Evolutionary conservation across 2,797 vertebrate species (phyloP), one percentile per base, ranked within the genome.

Genomic region (Salarias fasciatus): DNA sequence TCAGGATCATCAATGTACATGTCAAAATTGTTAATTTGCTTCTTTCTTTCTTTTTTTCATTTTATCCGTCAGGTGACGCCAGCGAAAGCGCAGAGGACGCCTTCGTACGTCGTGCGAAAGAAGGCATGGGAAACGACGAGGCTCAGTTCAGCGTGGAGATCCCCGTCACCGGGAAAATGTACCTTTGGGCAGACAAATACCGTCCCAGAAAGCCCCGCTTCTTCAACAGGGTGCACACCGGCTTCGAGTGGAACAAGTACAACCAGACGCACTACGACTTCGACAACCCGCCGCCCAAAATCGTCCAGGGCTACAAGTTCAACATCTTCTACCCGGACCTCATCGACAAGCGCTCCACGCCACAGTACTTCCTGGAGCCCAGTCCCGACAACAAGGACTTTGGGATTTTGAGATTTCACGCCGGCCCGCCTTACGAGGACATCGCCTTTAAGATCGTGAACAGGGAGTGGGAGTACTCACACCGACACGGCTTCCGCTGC

Each of bases 181-280:
- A 99, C 78, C 92, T 99, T 48, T 99, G 97, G 98, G 97, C 97
- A 0, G 97, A 99, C 92, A 99, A 99, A 78, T 99, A 99, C 89
- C 94, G 97, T 6, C 98, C 97, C 0, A 94, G 98, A 76, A 99
- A 99, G 61, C 97, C 97, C 0, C 96, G 97, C 53, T 99, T 99
- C 91, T 99, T 99, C 91, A 99, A 99, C 91, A 93, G 97, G 0
- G 98, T 99, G 49, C 98, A 99, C 92, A 99, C 97, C 0, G 98
- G 98, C 79, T 99, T 99, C 0, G 97, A 99, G 89, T 99, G 98
- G 97, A 99, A 99, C 94, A 99, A 99, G 78, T 99, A 99, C 90
- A 99, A 99, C 86, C 97, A 99, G 91, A 99, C 98, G 0, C 97
- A 99, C 86, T 99, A 99, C 0, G 98, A 99, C 90, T 99, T 99